Conservation (phyloP, 2,888 invertebrate genomes). For the Acanthoscelides obtectus region DNA sequence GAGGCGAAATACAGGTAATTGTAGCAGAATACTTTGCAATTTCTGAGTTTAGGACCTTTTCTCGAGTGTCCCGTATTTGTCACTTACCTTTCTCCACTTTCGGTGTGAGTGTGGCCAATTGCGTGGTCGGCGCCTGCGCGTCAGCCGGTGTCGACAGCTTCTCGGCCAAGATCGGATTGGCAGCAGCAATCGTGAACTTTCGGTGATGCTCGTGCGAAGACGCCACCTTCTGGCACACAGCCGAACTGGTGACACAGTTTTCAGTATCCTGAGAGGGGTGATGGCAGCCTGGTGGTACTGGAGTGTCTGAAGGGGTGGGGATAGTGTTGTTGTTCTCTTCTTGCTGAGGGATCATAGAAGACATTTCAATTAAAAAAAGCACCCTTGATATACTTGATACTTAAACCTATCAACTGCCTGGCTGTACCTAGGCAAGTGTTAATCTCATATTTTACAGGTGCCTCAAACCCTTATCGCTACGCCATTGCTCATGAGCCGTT, state of each 20-base stretch:
- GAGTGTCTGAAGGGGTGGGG: not conserved
- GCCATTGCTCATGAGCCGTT: no score
- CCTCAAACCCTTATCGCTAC: no score
- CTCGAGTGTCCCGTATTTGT: no score
- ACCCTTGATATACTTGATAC: no score
- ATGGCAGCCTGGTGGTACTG: not conserved
- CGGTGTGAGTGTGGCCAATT: constrained; percentile 45
- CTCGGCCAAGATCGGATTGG: constrained; percentile 83
- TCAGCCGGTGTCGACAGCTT: constrained; percentile 58
- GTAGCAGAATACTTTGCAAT: no score
- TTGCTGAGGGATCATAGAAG: constrained; percentile 38
- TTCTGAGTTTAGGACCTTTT: no score
- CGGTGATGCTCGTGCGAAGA: constrained; percentile 43
- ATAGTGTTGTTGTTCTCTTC: constrained; percentile 50
- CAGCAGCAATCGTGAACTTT: constrained; percentile 72
- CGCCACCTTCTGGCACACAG: constrained; percentile 36
- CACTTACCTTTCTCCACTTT: constrained; percentile 48
- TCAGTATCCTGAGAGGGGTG: constrained; percentile 29
- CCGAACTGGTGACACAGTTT: constrained; percentile 31
- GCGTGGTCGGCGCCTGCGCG: constrained; percentile 27
- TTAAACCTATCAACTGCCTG: no score
- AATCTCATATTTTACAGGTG: no score
- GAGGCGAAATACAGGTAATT: no score
- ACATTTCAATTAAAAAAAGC: no score
- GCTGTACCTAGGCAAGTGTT: no score